Evolutionary conservation across 2,113 vertebrate genomes (phyloP).

Genomic region (Halichoeres trimaculatus): DNA sequence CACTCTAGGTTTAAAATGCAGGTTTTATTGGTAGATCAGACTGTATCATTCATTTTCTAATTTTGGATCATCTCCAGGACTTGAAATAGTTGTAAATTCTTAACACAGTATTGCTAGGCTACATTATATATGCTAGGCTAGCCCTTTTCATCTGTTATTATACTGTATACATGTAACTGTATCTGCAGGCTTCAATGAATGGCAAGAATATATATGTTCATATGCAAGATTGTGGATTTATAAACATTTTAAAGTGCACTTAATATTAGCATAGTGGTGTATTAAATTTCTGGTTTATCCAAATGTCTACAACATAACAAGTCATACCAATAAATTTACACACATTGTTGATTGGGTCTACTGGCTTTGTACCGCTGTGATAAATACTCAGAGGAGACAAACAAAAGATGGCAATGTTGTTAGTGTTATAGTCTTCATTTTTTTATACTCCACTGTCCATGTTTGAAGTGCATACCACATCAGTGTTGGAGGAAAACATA

Average conservation of each 20-base stretch:
- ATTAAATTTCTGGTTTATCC: slow-evolving; percentile 3
- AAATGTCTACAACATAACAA: slow-evolving; percentile 9
- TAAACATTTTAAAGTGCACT: slow-evolving; percentile 46
- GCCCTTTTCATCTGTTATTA: slow-evolving; percentile 51
- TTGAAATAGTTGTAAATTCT: slow-evolving; percentile 30
- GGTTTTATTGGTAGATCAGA: neutral
- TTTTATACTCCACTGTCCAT: slow-evolving; percentile 45
- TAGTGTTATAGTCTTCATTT: slow-evolving; percentile 24
- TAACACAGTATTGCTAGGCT: slow-evolving; percentile 19
- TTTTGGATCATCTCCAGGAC: slow-evolving; percentile 19
- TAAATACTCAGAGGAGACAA: slow-evolving; percentile 5
- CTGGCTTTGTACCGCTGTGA: slow-evolving; percentile 50
- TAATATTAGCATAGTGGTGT: slow-evolving; percentile 29
- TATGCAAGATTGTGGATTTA: slow-evolving; percentile 20
- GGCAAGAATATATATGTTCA: slow-evolving; percentile 40
- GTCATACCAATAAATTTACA: slow-evolving; percentile 10
- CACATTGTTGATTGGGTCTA: neutral
- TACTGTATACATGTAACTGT: slow-evolving; percentile 32
- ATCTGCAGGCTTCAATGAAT: slow-evolving; percentile 43
- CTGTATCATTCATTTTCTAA: neutral
- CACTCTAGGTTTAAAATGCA: neutral
- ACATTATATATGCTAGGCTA: slow-evolving; percentile 27
- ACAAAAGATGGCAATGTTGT: slow-evolving; percentile 11
- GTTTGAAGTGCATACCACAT: slow-evolving; percentile 41
- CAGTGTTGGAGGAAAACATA: slow-evolving; percentile 58